These are phyloP conservation scores for Pollenia labialis DNA, from an alignment of 2,888 invertebrate species.

Conservation along the genomic window DNA sequence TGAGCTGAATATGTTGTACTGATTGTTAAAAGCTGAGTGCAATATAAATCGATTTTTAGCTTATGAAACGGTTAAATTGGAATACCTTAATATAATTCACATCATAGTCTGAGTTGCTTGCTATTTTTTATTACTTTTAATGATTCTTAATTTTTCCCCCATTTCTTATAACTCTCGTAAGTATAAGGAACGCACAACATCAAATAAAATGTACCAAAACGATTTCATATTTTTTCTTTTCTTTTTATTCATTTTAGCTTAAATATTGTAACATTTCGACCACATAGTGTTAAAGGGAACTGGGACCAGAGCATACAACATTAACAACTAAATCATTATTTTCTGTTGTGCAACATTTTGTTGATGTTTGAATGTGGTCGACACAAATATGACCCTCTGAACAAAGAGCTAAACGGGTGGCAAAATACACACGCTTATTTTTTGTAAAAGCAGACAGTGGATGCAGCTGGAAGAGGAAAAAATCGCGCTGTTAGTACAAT, in stretches of 20 bases:
- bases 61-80: too few relatives aligned
- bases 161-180: neutral
- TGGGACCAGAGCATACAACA: slow-evolving; percentile 39
- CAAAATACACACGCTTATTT: slow-evolving; percentile 53
- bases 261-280: slow-evolving; percentile 54
- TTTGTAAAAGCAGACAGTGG: slow-evolving; percentile 32
- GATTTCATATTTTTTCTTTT: neutral
- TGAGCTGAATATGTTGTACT: too few relatives aligned
- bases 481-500: neutral
- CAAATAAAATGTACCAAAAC: slow-evolving; percentile 35
- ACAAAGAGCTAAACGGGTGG: slow-evolving; percentile 71
- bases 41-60: too few relatives aligned
- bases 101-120: too few relatives aligned
- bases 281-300: slow-evolving; percentile 67
- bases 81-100: too few relatives aligned
- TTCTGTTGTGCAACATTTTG: slow-evolving; percentile 26
- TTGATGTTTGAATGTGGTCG: slow-evolving; percentile 13
- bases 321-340: slow-evolving; percentile 39
- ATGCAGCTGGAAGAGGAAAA: neutral
- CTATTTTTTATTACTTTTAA: neutral
- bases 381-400: slow-evolving; percentile 67
- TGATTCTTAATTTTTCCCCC: too few relatives aligned
- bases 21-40: too few relatives aligned
- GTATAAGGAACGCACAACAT: slow-evolving; percentile 21
- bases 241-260: neutral